Base-by-base conservation (phyloP, 2,113 vertebrate genomes). In the Bucco capensis region DNA sequence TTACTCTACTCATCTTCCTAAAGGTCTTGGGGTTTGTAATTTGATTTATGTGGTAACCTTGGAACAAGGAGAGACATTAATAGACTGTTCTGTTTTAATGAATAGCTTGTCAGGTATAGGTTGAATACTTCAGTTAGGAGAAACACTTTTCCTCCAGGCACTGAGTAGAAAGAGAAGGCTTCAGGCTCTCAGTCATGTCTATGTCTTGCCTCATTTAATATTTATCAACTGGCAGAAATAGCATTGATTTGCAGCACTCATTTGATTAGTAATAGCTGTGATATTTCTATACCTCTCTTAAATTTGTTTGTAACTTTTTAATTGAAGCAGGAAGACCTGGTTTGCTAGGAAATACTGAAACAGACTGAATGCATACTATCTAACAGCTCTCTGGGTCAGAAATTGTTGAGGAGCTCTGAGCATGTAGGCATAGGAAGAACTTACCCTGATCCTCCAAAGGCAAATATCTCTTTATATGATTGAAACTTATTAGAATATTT, bases 21-120 rank as follows among this genome's bases (percentile, higher is more conserved):
- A 86, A 95, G 66, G 72, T 95, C 80, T 90, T 13, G 9, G 25
- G 44, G 90, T 93, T 93, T 95, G 38, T 91, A 81, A 85, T 84
- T 94, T 97, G 96, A 97, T 97, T 96, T 97, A 97, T 94, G 95
- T 75, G 33, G 35, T 91, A 96, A 97, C 97, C 96, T 97, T 97
- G 97, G 95, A 95, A 89, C 28, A 94, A 97, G 95, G 90, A 95
- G 86, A 96, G 40, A 92, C 90, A 92, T 96, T 96, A 95, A 94
- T 87, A 54, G 40, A 95, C 83, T 6, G 4, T 93, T 96, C 89
- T 2, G 5, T 94, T 97, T 92, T 95, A 97, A 97, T 93, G 96
- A 97, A 97, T 97, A 90, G 28, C 88, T 96, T 97, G 93, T 96
- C 96, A 97, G 89, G 81, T 92, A 44, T 66, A 95, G 90, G 77